Base-by-base conservation (phyloP, 2,797 vertebrate species). In the Avahi laniger region DNA sequence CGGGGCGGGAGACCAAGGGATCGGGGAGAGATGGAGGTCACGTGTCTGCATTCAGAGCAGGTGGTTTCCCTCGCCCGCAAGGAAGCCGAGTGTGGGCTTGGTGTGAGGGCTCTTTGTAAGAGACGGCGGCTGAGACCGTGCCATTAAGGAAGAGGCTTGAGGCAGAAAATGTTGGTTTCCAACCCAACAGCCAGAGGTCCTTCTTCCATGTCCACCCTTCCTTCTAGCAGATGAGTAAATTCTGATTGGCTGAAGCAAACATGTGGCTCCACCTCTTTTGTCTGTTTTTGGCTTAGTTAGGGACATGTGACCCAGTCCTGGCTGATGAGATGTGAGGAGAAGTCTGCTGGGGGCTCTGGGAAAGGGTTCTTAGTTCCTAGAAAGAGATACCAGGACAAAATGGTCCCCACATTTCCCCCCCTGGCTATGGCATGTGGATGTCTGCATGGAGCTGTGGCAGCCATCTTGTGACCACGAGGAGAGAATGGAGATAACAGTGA, bases 11-110 rank as follows among this genome's bases (percentile, higher is more conserved):
- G 97, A 76, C 93, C 93, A 93, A 95, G 97, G 97, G 96, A 96
- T 95, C 92, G 90, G 96, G 94, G 80, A 69, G 92, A 83, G 98
- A 97, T 97, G 93, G 94, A 57, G 92, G 97, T 98, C 97, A 97
- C n/a, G 52, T 97, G 94, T 96, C 94, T 95, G 41, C 54, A 80
- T 96, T 97, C 87, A 96, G 61, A 84, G 95, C 97, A 97, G 97
- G 98, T 97, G 96, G 57, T 70, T 94, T 91, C 89, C 67, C 0
- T 93, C 87, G 76, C 41, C 91, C 0, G 94, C 84, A 84, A 85
- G 82, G 81, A 93, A 81, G 20, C 57, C 46, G 72, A 89, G 48
- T 52, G 28, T 90, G 80, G 85, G 7, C 69, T 95, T 54, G 43
- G 89, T 85, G 43, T 0, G 0, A n/a, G 1, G 2, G 18, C 67